phyloP scores from a whole-genome alignment of 92 coral and sea anemone genomes.

The Paragorgia papillata region DNA sequence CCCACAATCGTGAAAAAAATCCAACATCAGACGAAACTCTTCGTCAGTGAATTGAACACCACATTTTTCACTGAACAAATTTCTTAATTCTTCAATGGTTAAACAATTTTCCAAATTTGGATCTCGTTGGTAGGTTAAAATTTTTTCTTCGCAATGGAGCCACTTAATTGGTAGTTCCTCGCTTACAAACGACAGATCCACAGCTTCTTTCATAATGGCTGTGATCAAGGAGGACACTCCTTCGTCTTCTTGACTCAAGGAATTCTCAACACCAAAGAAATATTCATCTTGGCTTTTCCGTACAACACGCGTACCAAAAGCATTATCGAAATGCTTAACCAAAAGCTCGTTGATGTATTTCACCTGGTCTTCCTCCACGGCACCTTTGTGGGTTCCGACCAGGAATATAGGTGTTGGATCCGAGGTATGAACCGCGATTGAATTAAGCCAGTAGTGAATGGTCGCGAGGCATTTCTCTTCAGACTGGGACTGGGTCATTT shows the following conservation, averaged over 20 bases:
- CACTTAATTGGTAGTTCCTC: slow-evolving; percentile 54
- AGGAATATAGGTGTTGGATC: slow-evolving; percentile 42
- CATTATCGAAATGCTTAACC: slow-evolving; percentile 31
- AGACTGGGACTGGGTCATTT: slow-evolving; percentile 10
- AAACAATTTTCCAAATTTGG: slow-evolving; percentile 38
- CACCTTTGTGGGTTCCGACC: slow-evolving; percentile 48
- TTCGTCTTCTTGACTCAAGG: slow-evolving; percentile 41
- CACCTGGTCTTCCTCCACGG: slow-evolving; percentile 14
- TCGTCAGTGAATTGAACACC: slow-evolving; percentile 31
- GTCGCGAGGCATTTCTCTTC: slow-evolving; percentile 33
- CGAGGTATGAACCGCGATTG: slow-evolving; percentile 52
- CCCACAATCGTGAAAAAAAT: slow-evolving; percentile 58
- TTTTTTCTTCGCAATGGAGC: slow-evolving; percentile 54
- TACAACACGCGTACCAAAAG: slow-evolving; percentile 48
- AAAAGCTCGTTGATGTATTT: slow-evolving; percentile 9
- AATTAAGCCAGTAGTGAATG: slow-evolving; percentile 55
- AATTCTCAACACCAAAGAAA: slow-evolving; percentile 53
- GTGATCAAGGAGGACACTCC: slow-evolving; percentile 39
- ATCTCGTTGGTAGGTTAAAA: slow-evolving; percentile 7
- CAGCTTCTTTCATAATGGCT: slow-evolving; percentile 35
- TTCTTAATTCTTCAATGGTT: slow-evolving; percentile 15
- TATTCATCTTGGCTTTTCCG: slow-evolving; percentile 16
- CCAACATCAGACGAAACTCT: slow-evolving; percentile 48
- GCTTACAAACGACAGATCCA: slow-evolving; percentile 28
- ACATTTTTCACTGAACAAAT: slow-evolving; percentile 27